Conservation (phyloP, 2,797 vertebrate species). For the Ctenochaetus hawaiiensis region DNA sequence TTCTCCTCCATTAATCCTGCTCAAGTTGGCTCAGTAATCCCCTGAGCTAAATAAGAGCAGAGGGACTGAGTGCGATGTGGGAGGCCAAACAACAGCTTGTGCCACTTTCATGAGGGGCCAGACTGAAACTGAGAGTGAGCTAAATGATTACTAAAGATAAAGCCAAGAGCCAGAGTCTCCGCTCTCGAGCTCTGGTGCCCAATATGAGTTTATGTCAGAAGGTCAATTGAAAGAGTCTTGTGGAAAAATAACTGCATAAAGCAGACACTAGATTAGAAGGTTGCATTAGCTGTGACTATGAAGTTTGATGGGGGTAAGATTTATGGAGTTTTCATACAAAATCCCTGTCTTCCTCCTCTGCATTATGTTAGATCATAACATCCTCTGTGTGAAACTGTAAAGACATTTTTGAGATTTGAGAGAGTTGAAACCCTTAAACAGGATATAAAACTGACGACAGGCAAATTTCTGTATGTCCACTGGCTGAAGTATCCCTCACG, state of each 20-base stretch:
- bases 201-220: constrained; percentile 9
- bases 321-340: constrained; percentile 55
- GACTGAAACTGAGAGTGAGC: constrained; percentile 54
- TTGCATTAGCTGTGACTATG: background rate
- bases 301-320: constrained; percentile 31
- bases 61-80: constrained; percentile 44
- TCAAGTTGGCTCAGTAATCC: constrained; percentile 78
- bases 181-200: background rate
- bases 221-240: constrained; percentile 9
- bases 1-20: constrained; percentile 75
- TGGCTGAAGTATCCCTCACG: constrained; percentile 28
- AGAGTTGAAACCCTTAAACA: constrained; percentile 24
- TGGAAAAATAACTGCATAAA: constrained; percentile 6
- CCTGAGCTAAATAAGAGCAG: constrained; percentile 63
- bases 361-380: constrained; percentile 35
- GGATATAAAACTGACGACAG: constrained; percentile 10
- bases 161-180: background rate
- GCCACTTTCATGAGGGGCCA: constrained; percentile 60
- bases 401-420: constrained; percentile 32
- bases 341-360: constrained; percentile 30
- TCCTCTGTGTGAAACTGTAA: constrained; percentile 7
- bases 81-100: constrained; percentile 64
- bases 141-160: constrained; percentile 43
- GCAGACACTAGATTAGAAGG: constrained; percentile 7
- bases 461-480: constrained; percentile 21